Percentiles rank a stretch among this genome's conserved stretches.
Evolutionary conservation across 35 echinoderm and acorn worm species (phyloP).

Genomic region (Anneissia japonica): DNA sequence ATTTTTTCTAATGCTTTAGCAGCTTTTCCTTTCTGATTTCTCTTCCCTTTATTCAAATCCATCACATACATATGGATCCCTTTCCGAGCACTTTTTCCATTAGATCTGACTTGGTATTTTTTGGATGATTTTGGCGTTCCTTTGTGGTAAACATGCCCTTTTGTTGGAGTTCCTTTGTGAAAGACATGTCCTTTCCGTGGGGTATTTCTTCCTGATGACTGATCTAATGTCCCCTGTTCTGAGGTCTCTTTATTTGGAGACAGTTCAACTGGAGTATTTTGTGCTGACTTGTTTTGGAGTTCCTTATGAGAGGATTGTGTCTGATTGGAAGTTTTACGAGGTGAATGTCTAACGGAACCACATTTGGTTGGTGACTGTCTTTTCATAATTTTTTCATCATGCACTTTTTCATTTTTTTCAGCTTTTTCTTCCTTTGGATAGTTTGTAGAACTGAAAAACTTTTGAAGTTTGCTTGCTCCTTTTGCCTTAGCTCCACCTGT

Average conservation of each 20-base stretch:
- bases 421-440: background rate
- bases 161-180: background rate
- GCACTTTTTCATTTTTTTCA: slow-evolving; percentile 1
- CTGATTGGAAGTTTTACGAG: background rate
- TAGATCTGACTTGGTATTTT: background rate
- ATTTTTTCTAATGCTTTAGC: background rate
- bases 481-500: background rate
- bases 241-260: too few relatives aligned
- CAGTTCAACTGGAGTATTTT: too few relatives aligned
- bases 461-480: background rate
- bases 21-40: background rate
- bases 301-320: background rate
- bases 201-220: too few relatives aligned
- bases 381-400: slow-evolving; percentile 26
- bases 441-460: background rate
- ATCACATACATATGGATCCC: background rate
- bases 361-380: slow-evolving; percentile 17
- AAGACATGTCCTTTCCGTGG: too few relatives aligned
- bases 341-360: slow-evolving; percentile 9
- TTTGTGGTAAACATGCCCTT: background rate
- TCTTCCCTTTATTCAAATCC: background rate
- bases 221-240: too few relatives aligned
- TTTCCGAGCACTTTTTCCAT: background rate
- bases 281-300: background rate
- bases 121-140: background rate